These are phyloP conservation scores for Schlechtendalia chinensis DNA, from an alignment of 1,140 invertebrate genomes.

Conservation along the genomic window DNA sequence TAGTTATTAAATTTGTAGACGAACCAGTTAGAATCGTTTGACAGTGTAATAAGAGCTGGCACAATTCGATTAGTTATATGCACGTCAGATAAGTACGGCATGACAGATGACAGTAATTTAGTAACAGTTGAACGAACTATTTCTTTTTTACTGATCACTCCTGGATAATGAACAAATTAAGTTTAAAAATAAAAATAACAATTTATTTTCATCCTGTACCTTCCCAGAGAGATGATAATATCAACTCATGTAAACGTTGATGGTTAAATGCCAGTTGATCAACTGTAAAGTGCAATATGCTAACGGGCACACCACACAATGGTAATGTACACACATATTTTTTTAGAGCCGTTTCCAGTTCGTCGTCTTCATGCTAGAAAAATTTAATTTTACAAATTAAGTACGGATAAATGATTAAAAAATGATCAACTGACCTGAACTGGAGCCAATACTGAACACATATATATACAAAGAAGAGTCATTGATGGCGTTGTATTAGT, in stretches of 20 bases:
- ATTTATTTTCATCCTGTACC: conserved; percentile 57
- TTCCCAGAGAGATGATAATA: conserved; percentile 68
- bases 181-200: not conserved
- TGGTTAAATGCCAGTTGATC: conserved; percentile 56
- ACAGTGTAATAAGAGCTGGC: conserved; percentile 70
- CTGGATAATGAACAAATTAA: conserved; percentile 55
- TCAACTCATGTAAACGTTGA: conserved; percentile 51
- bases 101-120: conserved; percentile 63
- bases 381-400: not conserved
- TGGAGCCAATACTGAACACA: conserved; percentile 59
- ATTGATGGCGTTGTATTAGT: conserved; percentile 57
- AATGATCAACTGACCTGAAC: conserved; percentile 51
- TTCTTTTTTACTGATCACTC: conserved; percentile 66
- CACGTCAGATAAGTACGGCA: conserved; percentile 62
- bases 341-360: conserved; percentile 59
- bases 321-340: conserved; percentile 61
- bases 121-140: conserved; percentile 63
- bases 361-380: conserved; percentile 56
- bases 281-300: conserved; percentile 58
- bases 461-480: conserved; percentile 62
- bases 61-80: conserved; percentile 64
- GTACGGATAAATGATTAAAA: not conserved
- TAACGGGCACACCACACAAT: conserved; percentile 60
- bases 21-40: conserved; percentile 70
- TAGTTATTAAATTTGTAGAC: conserved; percentile 51